phyloP scores from a whole-genome alignment of 2,113 vertebrate genomes.

The Genyomyrus donnyi region DNA sequence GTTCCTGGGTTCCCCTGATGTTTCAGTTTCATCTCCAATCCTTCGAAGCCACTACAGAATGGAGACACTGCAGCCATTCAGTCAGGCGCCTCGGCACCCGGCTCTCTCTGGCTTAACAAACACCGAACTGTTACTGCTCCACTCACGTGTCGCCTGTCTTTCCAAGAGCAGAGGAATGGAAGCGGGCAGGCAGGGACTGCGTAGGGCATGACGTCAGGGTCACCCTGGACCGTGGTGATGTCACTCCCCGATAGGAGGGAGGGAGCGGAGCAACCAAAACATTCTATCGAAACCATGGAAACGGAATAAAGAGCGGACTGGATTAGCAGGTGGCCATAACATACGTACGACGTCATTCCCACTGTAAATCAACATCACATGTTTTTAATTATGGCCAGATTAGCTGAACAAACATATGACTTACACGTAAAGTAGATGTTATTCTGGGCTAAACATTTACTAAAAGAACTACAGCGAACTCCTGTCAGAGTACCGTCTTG shows the following conservation, averaged over 20 bases:
- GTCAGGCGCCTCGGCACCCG: neutral
- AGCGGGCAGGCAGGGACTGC: neutral
- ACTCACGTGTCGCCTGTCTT: neutral
- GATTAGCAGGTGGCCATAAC: neutral
- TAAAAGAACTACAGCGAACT: neutral
- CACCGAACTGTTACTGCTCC: neutral
- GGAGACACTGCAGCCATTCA: neutral
- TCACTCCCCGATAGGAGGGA: neutral
- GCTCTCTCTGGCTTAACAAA: neutral
- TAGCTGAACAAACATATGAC: neutral
- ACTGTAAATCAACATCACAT: neutral
- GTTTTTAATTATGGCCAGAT: neutral
- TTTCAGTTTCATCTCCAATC: neutral
- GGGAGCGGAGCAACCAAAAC: neutral
- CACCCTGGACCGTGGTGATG: neutral
- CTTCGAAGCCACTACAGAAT: neutral
- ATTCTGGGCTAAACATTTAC: neutral
- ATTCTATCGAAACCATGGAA: slow-evolving; percentile 15
- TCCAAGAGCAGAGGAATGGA: neutral
- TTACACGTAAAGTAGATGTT: neutral
- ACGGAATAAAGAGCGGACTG: neutral
- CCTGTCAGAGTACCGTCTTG: neutral
- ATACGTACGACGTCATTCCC: neutral
- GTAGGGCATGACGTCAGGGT: slow-evolving; percentile 10
- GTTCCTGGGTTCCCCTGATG: neutral